phyloP scores from a whole-genome alignment of 2,797 vertebrate species.

The Manis javanica region DNA sequence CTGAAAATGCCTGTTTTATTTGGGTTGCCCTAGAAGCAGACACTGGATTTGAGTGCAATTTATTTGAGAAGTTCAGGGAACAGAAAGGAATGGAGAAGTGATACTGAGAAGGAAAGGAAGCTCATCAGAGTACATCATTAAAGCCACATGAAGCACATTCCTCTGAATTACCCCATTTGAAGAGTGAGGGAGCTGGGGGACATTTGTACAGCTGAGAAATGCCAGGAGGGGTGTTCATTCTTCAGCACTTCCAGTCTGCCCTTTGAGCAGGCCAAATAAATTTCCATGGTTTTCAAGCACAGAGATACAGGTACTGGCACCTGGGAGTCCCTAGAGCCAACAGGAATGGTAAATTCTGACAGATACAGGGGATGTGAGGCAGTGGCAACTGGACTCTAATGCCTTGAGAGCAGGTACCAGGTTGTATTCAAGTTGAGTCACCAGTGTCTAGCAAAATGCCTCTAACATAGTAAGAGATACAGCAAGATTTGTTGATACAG shows the following conservation, averaged over 20 bases:
- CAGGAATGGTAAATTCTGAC: not conserved
- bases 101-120: not conserved
- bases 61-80: not conserved
- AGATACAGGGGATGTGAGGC: not conserved
- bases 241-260: not conserved
- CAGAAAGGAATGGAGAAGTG: not conserved
- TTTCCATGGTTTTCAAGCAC: not conserved
- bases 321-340: not conserved
- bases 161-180: not conserved
- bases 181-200: not conserved
- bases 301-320: not conserved
- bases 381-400: not conserved
- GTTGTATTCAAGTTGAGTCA: not conserved
- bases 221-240: not conserved
- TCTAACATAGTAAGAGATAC: not conserved
- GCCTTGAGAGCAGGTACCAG: not conserved
- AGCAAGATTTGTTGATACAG: not conserved
- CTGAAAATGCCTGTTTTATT: not conserved
- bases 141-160: not conserved
- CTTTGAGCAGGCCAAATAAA: not conserved
- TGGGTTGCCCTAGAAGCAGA: not conserved
- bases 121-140: not conserved
- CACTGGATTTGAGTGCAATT: not conserved
- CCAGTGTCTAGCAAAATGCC: not conserved
- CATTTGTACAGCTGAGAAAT: not conserved